These are phyloP conservation scores for Pterophyllum scalare DNA, from an alignment of 2,113 vertebrate species.

Conservation along the genomic window DNA sequence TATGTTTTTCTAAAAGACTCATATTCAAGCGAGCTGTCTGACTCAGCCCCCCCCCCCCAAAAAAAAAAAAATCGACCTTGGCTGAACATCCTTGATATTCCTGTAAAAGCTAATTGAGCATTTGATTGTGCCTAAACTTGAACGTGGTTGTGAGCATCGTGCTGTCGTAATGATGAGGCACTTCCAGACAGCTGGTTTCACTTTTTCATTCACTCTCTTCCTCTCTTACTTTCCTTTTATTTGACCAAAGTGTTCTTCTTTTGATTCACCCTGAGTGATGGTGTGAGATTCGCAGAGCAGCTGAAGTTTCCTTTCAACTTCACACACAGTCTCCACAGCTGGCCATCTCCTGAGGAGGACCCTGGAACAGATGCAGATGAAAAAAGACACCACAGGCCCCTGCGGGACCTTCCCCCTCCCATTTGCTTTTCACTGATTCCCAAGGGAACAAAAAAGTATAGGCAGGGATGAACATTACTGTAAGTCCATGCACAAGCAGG, in stretches of 20 bases:
- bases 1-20: conserved; percentile 50
- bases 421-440: conserved; percentile 31
- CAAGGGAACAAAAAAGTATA: background rate
- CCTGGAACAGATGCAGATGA: conserved; percentile 56
- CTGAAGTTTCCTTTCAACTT: conserved; percentile 76
- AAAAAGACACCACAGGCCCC: conserved; percentile 31
- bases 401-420: conserved; percentile 30
- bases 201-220: conserved; percentile 81
- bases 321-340: conserved; percentile 67
- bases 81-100: conserved; percentile 72
- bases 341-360: conserved; percentile 47
- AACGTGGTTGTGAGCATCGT: conserved; percentile 55
- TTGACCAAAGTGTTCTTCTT: conserved; percentile 84
- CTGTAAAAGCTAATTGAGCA: conserved; percentile 74
- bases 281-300: conserved; percentile 82
- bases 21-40: conserved; percentile 41
- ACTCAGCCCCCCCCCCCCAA: background rate
- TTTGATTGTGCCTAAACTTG: conserved; percentile 77
- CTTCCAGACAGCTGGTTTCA: conserved; percentile 88
- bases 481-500: background rate
- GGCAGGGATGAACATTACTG: background rate
- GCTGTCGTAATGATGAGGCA: conserved; percentile 75
- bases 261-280: conserved; percentile 89
- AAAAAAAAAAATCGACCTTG: conserved; percentile 51
- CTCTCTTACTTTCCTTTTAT: conserved; percentile 67